Conservation (phyloP, 2,113 vertebrate genomes). For the Probosciger aterrimus region DNA sequence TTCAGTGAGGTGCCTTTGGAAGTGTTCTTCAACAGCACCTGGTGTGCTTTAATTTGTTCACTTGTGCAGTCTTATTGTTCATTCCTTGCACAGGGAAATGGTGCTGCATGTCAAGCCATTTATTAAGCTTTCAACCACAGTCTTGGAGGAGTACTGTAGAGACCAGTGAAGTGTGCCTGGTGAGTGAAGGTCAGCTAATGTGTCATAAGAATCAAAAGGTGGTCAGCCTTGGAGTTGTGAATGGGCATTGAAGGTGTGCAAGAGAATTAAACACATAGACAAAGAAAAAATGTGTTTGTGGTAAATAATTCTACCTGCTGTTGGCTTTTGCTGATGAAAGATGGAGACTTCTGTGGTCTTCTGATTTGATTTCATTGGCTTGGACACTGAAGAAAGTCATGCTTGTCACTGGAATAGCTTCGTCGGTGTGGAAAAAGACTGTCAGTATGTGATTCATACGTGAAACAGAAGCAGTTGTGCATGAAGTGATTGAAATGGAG, state of each 20-base stretch:
- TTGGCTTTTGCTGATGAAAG: neutral
- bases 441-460: neutral
- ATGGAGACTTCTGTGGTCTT: neutral
- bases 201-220: neutral
- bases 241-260: rapidly evolving
- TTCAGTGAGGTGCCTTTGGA: neutral
- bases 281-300: neutral
- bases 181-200: neutral
- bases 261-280: neutral
- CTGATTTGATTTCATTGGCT: neutral
- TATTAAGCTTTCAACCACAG: neutral
- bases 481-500: neutral
- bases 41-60: neutral
- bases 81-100: neutral
- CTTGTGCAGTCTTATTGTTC: neutral
- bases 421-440: neutral
- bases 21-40: neutral
- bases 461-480: neutral
- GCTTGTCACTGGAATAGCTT: neutral
- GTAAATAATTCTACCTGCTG: neutral
- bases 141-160: neutral
- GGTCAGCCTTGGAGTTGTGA: neutral
- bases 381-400: neutral
- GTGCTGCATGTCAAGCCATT: neutral
- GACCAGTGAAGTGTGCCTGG: neutral